Conservation (phyloP, 2,797 vertebrate genomes). For the Eospalax fontanierii region DNA sequence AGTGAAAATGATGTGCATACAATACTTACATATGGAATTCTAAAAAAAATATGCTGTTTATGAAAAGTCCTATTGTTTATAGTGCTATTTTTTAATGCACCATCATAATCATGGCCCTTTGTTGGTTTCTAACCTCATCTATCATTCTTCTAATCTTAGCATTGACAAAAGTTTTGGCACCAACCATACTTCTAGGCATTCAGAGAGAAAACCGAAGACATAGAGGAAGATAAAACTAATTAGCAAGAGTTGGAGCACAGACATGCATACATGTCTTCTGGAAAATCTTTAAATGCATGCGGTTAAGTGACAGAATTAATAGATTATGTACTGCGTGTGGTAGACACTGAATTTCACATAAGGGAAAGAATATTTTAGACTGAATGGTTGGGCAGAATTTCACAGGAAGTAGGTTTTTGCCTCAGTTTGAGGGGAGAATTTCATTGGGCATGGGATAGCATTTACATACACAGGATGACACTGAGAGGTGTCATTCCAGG, state of each 20-base stretch:
- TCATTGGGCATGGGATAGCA: background rate
- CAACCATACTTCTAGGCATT: background rate
- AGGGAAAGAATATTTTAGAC: background rate
- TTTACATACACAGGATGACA: background rate
- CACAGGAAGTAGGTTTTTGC: background rate
- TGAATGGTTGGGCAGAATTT: background rate
- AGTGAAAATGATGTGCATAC: no score
- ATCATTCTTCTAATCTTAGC: background rate
- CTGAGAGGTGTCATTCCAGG: accelerated
- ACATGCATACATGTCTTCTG: background rate
- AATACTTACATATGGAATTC: background rate
- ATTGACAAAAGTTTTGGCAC: background rate
- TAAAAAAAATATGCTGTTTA: background rate
- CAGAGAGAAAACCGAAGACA: background rate
- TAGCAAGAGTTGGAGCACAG: background rate
- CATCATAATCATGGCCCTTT: background rate
- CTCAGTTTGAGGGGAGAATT: background rate
- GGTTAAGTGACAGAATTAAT: constrained; percentile 37
- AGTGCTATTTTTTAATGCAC: background rate
- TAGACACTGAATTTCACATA: background rate
- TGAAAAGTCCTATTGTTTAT: background rate
- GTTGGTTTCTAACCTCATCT: background rate
- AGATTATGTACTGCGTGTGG: background rate
- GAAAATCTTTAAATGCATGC: background rate
- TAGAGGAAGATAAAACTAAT: background rate